These are phyloP conservation scores for Ornithoptera priamus DNA, from an alignment of 2,888 invertebrate genomes.

Conservation along the genomic window DNA sequence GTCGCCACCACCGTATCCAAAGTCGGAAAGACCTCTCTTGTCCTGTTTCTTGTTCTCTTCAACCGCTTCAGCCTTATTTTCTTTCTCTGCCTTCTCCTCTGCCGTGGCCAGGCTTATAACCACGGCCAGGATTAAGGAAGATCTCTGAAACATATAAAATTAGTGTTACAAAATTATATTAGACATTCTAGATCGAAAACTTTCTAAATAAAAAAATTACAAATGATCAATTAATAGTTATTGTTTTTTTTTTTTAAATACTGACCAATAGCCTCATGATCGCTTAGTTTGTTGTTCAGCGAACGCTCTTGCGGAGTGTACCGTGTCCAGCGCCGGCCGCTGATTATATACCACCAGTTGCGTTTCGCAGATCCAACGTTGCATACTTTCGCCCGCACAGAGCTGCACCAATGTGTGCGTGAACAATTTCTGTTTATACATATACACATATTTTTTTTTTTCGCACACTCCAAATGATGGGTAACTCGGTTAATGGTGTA, in stretches of 20 bases:
- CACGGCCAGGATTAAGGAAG: conserved; percentile 77
- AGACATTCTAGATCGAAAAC: no score
- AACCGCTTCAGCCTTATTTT: conserved; percentile 68
- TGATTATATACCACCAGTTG: conserved; percentile 68
- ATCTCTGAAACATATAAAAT: conserved; percentile 59
- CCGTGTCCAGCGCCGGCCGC: conserved; percentile 40
- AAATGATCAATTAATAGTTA: no score
- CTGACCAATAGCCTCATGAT: conserved; percentile 77
- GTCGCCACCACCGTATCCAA: conserved; percentile 63
- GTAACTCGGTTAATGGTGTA: conserved; percentile 30
- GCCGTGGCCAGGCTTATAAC: conserved; percentile 78
- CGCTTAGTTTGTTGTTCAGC: conserved; percentile 73
- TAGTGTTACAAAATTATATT: no score
- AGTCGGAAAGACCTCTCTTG: conserved; percentile 77
- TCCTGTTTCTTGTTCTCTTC: conserved; percentile 78
- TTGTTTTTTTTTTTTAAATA: conserved; percentile 37
- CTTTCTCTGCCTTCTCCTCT: conserved; percentile 75
- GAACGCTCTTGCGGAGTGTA: conserved; percentile 74
- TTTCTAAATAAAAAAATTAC: no score
- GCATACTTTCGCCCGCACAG: conserved; percentile 71
- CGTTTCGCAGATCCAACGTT: conserved; percentile 62
- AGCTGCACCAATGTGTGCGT: conserved; percentile 47
- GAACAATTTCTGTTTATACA: conserved; percentile 36
- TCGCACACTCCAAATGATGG: conserved; percentile 27
- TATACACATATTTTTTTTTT: conserved; percentile 20